Percentiles rank a stretch among this genome's conserved stretches.
These are phyloP conservation scores for Netelia fuscicornis DNA, from an alignment of 2,888 invertebrate genomes.

Conservation along the genomic window DNA sequence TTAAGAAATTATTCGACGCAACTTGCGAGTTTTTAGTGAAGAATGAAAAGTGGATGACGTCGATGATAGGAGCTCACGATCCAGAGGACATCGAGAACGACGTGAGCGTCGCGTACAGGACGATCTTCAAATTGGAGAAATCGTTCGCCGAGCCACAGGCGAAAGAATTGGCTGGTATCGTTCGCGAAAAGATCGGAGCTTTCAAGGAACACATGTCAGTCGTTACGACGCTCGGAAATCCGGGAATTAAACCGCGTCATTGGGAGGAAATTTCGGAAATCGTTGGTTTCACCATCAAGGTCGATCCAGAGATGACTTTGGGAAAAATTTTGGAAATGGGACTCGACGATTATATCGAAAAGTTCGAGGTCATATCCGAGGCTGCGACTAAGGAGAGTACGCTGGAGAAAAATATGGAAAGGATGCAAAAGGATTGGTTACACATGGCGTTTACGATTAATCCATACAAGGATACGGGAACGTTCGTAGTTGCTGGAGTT, in stretches of 20 bases:
- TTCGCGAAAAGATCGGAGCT: constrained; percentile 92
- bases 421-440: constrained; percentile 97
- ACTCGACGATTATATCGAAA: constrained; percentile 92
- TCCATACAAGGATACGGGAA: constrained; percentile 95
- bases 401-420: constrained; percentile 93
- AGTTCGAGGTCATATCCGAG: constrained; percentile 96
- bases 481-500: constrained; percentile 94
- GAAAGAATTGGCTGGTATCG: constrained; percentile 89
- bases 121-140: constrained; percentile 96
- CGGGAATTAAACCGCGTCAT: constrained; percentile 95
- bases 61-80: constrained; percentile 91
- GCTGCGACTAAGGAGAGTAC: constrained; percentile 98
- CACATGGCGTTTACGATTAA: constrained; percentile 91
- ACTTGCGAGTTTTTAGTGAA: constrained; percentile 94
- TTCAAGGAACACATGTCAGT: constrained; percentile 95
- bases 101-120: constrained; percentile 87
- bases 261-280: constrained; percentile 98
- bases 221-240: constrained; percentile 96
- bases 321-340: constrained; percentile 95
- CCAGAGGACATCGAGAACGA: constrained; percentile 96
- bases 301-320: constrained; percentile 93
- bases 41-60: constrained; percentile 93
- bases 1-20: constrained; percentile 94
- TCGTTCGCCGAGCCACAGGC: constrained; percentile 92
- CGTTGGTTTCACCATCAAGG: constrained; percentile 94